Evolutionary conservation across 2,888 invertebrate genomes (phyloP).

Genomic region (Athripsodes cinereus): DNA sequence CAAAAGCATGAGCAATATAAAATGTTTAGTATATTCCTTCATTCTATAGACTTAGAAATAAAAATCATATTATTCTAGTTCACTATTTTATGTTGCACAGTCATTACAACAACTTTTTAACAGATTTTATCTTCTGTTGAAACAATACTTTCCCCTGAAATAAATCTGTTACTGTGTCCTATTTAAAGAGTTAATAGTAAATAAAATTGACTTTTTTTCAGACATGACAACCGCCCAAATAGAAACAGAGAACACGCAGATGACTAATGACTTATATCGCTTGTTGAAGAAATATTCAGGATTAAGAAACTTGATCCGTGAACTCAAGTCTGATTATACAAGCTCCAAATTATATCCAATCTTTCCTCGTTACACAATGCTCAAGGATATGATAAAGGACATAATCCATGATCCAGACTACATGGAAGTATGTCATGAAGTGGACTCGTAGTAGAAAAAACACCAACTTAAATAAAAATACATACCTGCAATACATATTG

Average conservation of each 20-base stretch:
- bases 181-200: too few species aligned
- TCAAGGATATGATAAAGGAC: constrained; percentile 96
- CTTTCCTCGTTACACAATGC: constrained; percentile 89
- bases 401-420: constrained; percentile 94
- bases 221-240: constrained; percentile 92
- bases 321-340: constrained; percentile 85
- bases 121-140: too few species aligned
- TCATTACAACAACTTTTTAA: too few species aligned
- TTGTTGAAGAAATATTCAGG: constrained; percentile 89
- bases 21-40: too few species aligned
- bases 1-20: too few species aligned
- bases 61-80: too few species aligned
- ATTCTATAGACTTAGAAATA: too few species aligned
- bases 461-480: not conserved
- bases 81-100: too few species aligned
- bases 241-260: constrained; percentile 87
- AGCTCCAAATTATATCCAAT: constrained; percentile 91
- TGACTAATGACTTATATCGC: constrained; percentile 89
- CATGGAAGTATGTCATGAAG: constrained; percentile 94
- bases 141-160: too few species aligned
- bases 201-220: constrained; percentile 33
- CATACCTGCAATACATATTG: too few species aligned
- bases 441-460: constrained; percentile 57
- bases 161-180: too few species aligned
- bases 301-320: constrained; percentile 78